A percentile compares a stretch with the other conserved stretches of the same genome.
These are phyloP conservation scores for Gadopsis bispinosus DNA, from an alignment of 2,797 vertebrate genomes.

Conservation along the genomic window DNA sequence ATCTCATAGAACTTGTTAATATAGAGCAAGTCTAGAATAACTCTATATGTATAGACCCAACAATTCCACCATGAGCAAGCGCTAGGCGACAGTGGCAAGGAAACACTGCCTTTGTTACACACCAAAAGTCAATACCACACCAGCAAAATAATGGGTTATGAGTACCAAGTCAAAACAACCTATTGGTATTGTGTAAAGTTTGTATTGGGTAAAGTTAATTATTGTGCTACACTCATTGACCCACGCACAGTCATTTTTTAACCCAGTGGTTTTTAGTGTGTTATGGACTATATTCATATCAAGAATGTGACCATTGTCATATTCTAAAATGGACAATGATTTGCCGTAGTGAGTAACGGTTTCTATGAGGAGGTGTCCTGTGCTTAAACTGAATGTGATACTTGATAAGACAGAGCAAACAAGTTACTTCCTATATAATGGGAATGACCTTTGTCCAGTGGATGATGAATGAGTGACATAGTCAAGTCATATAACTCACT, in stretches of 20 bases:
- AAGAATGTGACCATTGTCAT: neutral
- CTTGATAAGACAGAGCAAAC: neutral
- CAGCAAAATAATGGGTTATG: neutral
- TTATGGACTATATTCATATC: neutral
- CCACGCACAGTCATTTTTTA: neutral
- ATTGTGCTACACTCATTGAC: neutral
- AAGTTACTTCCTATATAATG: neutral
- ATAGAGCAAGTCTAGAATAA: too few species aligned
- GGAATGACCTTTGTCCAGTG: conserved; percentile 40
- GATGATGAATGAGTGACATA: neutral
- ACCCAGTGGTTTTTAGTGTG: neutral
- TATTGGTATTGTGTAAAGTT: neutral
- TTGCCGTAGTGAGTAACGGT: neutral
- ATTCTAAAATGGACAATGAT: neutral
- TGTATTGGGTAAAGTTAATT: neutral
- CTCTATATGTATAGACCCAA: too few species aligned
- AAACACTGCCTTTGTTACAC: too few species aligned
- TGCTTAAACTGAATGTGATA: neutral
- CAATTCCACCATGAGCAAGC: too few species aligned
- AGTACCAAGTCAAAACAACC: neutral
- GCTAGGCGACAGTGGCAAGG: too few species aligned
- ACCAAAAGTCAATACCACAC: neutral
- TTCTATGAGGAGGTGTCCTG: neutral
- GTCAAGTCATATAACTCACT: conserved; percentile 3
- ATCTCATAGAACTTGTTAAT: too few species aligned